phyloP scores from a whole-genome alignment of 2,888 invertebrate genomes.

The Zaprionus lineosus region DNA sequence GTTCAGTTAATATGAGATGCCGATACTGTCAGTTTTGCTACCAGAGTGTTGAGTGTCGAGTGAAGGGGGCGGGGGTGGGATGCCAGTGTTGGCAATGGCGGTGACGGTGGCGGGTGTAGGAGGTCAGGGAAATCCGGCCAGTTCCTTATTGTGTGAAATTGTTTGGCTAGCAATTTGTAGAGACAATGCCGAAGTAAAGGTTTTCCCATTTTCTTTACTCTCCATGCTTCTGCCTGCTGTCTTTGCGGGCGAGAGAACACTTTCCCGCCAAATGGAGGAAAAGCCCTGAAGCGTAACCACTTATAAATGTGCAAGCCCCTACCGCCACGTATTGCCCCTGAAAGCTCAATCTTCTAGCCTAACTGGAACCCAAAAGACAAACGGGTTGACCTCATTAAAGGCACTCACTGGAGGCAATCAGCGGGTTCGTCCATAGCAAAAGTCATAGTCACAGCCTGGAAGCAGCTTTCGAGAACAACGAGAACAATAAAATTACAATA shows the following conservation, averaged over 20 bases:
- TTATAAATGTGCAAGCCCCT: slow-evolving; percentile 33
- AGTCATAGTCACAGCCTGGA: slow-evolving; percentile 28
- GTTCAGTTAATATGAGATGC: background rate
- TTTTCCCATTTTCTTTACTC: too few species aligned
- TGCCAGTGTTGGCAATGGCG: too few species aligned
- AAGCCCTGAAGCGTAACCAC: slow-evolving; percentile 65
- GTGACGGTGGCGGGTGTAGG: too few species aligned
- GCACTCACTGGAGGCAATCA: slow-evolving; percentile 44
- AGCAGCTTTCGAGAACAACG: slow-evolving; percentile 29
- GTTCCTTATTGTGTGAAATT: slow-evolving; percentile 55
- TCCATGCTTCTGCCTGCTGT: too few species aligned
- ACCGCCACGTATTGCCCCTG: too few species aligned
- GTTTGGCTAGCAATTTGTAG: slow-evolving; percentile 42
- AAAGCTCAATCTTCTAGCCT: too few species aligned
- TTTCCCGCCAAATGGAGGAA: slow-evolving; percentile 60
- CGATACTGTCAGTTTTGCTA: too few species aligned
- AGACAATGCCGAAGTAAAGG: slow-evolving; percentile 47
- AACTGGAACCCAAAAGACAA: slow-evolving; percentile 35
- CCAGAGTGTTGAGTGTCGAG: background rate
- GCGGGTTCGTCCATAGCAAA: slow-evolving; percentile 34
- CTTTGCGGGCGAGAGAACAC: slow-evolving; percentile 60
- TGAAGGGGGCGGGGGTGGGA: background rate
- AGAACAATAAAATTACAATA: slow-evolving; percentile 77
- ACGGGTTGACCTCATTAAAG: slow-evolving; percentile 69
- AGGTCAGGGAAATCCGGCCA: too few species aligned